A percentile compares a stretch with the other conserved stretches of the same genome.
These are phyloP conservation scores for Pangasianodon gigas DNA, from an alignment of 2,113 vertebrate genomes.

Conservation along the genomic window DNA sequence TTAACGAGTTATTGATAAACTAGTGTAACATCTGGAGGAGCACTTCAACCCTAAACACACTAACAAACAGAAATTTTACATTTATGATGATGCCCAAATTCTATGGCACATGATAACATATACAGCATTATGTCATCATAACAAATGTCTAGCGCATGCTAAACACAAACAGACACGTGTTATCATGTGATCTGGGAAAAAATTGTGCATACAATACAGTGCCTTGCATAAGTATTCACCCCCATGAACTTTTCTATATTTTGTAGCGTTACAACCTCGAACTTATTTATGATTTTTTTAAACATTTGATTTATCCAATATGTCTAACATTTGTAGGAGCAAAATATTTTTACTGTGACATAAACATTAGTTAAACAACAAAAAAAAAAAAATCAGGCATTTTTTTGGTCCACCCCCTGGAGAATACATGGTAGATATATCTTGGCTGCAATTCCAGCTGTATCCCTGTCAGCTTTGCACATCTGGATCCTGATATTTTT, in stretches of 20 bases:
- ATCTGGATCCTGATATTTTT: not conserved
- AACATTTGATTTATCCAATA: not conserved
- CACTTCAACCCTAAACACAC: too few relatives aligned
- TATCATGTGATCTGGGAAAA: too few relatives aligned
- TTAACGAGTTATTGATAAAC: too few relatives aligned
- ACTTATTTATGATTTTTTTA: not conserved
- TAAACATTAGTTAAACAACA: too few relatives aligned
- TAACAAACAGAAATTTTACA: too few relatives aligned
- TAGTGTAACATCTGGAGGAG: too few relatives aligned
- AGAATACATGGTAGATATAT: not conserved
- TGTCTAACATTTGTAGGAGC: not conserved
- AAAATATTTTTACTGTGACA: not conserved
- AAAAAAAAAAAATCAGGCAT: too few relatives aligned
- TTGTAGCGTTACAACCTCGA: not conserved
- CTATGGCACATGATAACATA: too few relatives aligned
- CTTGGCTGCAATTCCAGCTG: slow-evolving; percentile 3
- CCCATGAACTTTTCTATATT: not conserved
- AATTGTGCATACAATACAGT: too few relatives aligned
- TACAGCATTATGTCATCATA: too few relatives aligned
- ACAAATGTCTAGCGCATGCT: too few relatives aligned
- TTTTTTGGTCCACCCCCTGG: not conserved
- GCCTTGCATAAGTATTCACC: not conserved
- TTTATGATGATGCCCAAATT: too few relatives aligned
- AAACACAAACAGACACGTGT: not conserved
- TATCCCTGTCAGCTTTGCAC: not conserved